Percentiles rank a stretch among this genome's conserved stretches.
phyloP scores from a whole-genome alignment of 2,888 invertebrate species.

The Synergus gifuensis region DNA sequence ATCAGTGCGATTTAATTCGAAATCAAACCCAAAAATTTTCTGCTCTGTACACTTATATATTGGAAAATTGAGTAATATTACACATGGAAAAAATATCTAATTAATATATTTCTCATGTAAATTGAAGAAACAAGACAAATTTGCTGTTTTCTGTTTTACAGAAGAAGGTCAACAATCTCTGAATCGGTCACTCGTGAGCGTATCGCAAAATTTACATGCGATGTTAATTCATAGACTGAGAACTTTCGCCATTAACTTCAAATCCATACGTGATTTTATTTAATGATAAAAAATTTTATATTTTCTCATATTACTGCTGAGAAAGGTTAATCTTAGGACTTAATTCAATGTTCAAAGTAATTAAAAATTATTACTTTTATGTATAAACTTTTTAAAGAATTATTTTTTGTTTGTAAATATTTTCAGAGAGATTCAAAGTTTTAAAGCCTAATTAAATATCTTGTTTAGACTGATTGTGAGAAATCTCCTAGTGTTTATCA shows the following conservation, averaged over 20 bases:
- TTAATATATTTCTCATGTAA: too few species aligned
- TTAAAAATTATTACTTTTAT: too few species aligned
- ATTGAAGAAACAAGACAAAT: too few species aligned
- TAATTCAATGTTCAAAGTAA: not conserved
- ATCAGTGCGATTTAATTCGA: too few species aligned
- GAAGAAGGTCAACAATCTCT: conserved; percentile 3
- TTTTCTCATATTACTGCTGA: not conserved
- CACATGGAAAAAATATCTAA: too few species aligned
- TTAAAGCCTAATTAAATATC: not conserved
- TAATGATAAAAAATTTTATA: not conserved
- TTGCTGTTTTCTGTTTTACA: not conserved
- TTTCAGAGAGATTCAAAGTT: not conserved
- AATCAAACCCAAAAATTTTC: too few species aligned
- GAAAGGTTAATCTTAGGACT: not conserved
- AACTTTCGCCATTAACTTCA: not conserved
- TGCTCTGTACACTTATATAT: too few species aligned
- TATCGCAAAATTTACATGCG: not conserved
- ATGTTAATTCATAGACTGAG: not conserved
- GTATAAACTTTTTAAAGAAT: not conserved
- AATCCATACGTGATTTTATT: not conserved
- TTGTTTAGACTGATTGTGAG: not conserved
- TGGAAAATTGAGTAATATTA: too few species aligned
- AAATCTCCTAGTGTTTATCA: not conserved
- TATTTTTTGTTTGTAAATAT: not conserved
- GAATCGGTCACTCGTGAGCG: conserved; percentile 1